A percentile compares a stretch with the other conserved stretches of the same genome.
Evolutionary conservation across 2,888 invertebrate species (phyloP).

Genomic region (Drosophila infuscata): DNA sequence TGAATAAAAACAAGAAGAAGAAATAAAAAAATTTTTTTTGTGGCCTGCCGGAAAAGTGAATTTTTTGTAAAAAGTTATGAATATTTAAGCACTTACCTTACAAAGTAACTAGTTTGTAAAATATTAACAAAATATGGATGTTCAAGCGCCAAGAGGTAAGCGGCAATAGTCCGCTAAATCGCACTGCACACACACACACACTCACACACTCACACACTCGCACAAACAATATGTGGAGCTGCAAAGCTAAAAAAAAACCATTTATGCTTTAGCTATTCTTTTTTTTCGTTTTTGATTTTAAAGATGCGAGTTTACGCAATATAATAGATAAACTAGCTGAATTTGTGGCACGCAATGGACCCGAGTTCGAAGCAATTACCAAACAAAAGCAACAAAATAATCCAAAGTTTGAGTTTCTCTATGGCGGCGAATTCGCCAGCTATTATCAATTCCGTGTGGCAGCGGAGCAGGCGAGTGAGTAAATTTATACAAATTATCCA

Average conservation of each 20-base stretch:
- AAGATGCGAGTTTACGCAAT: constrained; percentile 96
- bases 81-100: constrained; percentile 32
- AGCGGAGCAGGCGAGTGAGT: constrained; percentile 95
- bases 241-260: constrained; percentile 9
- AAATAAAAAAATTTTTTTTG: constrained; percentile 53
- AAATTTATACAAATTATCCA: neutral
- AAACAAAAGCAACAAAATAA: constrained; percentile 99
- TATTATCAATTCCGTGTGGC: constrained; percentile 99
- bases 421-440: constrained; percentile 97
- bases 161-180: constrained; percentile 6
- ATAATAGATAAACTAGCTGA: constrained; percentile 99
- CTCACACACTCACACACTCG: constrained; percentile 13
- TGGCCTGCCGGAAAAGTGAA: constrained; percentile 56
- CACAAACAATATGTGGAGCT: constrained; percentile 9
- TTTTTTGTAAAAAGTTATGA: constrained; percentile 42
- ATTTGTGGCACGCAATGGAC: constrained; percentile 99
- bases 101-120: constrained; percentile 49
- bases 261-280: constrained; percentile 6
- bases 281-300: constrained; percentile 26
- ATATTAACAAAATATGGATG: constrained; percentile 56
- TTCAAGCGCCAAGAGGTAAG: constrained; percentile 69
- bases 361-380: constrained; percentile 99
- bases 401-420: constrained; percentile 98
- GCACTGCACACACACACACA: constrained; percentile 17
- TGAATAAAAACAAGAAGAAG: constrained; percentile 55